Evolutionary conservation across 2,888 invertebrate species (phyloP).

Genomic region (Phytoseiulus persimilis): DNA sequence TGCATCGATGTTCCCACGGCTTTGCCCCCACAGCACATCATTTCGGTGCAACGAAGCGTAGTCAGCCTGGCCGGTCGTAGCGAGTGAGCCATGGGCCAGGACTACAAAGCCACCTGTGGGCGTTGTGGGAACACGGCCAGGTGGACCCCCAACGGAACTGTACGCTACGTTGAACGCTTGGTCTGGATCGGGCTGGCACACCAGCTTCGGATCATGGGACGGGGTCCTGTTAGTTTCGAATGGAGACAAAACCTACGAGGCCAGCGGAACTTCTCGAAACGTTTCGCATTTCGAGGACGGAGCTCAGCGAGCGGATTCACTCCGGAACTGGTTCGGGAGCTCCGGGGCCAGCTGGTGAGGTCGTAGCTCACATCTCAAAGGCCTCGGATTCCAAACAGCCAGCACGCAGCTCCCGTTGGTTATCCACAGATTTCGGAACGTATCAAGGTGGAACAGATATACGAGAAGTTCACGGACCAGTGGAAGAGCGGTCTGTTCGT

Average conservation of each 20-base stretch:
- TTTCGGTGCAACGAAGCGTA: neutral
- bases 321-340: no score
- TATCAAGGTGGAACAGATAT: no score
- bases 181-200: neutral
- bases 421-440: no score
- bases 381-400: no score
- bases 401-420: no score
- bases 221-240: neutral
- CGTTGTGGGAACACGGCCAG: constrained; percentile 5
- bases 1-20: neutral
- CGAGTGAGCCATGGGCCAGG: neutral
- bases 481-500: neutral
- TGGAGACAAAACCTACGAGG: neutral
- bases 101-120: constrained; percentile 5
- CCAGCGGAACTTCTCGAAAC: no score
- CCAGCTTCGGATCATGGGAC: neutral
- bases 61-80: neutral
- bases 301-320: no score
- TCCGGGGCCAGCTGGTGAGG: no score
- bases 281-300: no score
- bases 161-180: neutral
- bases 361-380: no score
- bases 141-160: neutral
- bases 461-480: no score
- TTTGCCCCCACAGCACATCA: neutral